These are phyloP conservation scores for Melierax canorus DNA, from an alignment of 2,113 vertebrate species.

Conservation along the genomic window DNA sequence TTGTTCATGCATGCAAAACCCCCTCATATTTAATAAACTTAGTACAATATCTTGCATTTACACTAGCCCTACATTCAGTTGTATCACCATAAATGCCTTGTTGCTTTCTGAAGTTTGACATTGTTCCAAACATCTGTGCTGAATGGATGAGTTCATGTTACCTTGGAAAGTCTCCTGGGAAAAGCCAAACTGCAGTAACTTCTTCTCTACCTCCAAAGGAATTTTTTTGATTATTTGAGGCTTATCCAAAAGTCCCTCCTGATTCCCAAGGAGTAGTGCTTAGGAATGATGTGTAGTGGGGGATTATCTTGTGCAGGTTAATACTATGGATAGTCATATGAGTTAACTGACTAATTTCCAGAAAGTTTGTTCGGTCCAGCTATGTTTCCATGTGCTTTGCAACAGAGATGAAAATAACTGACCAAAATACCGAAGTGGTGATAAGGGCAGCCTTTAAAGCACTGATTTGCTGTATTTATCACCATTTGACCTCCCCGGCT, in stretches of 20 bases:
- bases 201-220: neutral
- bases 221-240: neutral
- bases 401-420: neutral
- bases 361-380: neutral
- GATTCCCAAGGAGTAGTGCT: neutral
- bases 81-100: fast-evolving
- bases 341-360: neutral
- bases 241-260: neutral
- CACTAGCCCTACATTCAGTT: neutral
- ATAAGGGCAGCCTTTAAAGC: neutral
- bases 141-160: neutral
- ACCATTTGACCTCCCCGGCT: neutral
- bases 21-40: neutral
- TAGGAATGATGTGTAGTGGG: neutral
- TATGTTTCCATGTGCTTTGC: neutral
- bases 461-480: neutral
- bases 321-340: neutral
- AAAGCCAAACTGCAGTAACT: neutral
- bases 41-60: neutral
- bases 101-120: neutral
- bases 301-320: neutral
- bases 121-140: neutral
- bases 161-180: neutral
- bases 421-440: neutral
- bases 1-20: neutral